Conservation (phyloP, 2,888 invertebrate species). For the Cosmia pyralina region DNA sequence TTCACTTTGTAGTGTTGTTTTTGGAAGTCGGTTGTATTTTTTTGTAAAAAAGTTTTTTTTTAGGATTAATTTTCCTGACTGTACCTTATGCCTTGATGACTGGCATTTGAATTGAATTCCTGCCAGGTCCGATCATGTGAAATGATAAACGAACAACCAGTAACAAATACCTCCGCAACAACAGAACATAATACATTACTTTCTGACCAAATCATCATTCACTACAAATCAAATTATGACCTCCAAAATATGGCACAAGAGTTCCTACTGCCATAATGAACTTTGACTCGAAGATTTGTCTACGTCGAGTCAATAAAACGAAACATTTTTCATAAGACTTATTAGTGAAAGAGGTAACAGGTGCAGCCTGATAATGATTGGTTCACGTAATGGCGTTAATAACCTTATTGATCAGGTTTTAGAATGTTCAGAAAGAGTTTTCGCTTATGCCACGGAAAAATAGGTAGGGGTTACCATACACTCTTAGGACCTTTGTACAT, state of each 20-base stretch:
- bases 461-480: no score
- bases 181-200: slow-evolving; percentile 12
- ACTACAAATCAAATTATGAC: slow-evolving; percentile 43
- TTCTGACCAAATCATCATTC: slow-evolving; percentile 14
- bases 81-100: no score
- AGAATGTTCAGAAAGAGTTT: not conserved
- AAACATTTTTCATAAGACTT: slow-evolving; percentile 42
- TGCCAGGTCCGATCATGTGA: not conserved
- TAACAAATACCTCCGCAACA: not conserved
- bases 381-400: not conserved
- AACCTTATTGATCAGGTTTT: not conserved
- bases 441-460: no score
- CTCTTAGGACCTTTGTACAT: no score
- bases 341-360: slow-evolving; percentile 35
- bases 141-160: not conserved
- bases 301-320: slow-evolving; percentile 39
- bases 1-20: no score
- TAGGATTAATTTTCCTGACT: no score
- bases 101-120: no score
- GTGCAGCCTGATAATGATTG: slow-evolving; percentile 24
- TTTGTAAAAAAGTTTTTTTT: no score
- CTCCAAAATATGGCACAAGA: slow-evolving; percentile 1
- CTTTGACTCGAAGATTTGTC: slow-evolving; percentile 48
- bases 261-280: slow-evolving; percentile 21
- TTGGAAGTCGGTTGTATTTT: no score